phyloP scores from a whole-genome alignment of 1,140 invertebrate genomes.

The Helicoverpa zea region DNA sequence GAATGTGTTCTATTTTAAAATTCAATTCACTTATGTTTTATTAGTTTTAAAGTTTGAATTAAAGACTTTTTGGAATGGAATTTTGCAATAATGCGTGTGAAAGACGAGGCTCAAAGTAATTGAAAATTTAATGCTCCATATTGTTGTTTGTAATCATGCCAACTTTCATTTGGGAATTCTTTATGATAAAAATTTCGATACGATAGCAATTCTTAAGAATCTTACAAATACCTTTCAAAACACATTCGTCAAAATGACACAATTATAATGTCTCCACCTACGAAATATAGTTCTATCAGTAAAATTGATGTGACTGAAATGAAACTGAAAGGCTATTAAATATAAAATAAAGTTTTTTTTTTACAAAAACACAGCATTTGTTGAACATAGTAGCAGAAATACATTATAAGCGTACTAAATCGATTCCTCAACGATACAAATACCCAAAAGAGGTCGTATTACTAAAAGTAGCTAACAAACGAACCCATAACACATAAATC shows the following conservation, averaged over 20 bases:
- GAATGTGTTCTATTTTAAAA: conserved; percentile 23
- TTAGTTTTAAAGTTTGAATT: neutral
- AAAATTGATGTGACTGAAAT: conserved; percentile 13
- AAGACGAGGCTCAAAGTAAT: conserved; percentile 1
- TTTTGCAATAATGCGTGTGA: neutral
- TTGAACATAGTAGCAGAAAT: too few relatives aligned
- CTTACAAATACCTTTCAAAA: conserved; percentile 26
- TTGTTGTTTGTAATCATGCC: conserved; percentile 39
- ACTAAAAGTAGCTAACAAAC: conserved; percentile 50
- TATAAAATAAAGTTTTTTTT: too few relatives aligned
- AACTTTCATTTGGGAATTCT: conserved; percentile 18
- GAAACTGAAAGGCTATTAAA: conserved; percentile 8
- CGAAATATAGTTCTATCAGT: conserved; percentile 9
- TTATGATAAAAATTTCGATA: conserved; percentile 32
- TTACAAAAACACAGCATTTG: too few relatives aligned
- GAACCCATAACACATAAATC: conserved; percentile 74
- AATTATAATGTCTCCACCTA: conserved; percentile 23
- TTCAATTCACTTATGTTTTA: neutral
- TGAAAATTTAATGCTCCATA: conserved; percentile 18
- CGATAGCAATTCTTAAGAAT: conserved; percentile 21
- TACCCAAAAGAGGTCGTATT: conserved; percentile 29
- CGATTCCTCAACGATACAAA: conserved; percentile 25
- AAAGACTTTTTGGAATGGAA: conserved; percentile 16
- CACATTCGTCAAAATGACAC: conserved; percentile 36
- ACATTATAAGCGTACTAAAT: conserved; percentile 18